These are phyloP conservation scores for Drosophila micromelanica DNA, from an alignment of 1,140 invertebrate genomes.

Conservation along the genomic window DNA sequence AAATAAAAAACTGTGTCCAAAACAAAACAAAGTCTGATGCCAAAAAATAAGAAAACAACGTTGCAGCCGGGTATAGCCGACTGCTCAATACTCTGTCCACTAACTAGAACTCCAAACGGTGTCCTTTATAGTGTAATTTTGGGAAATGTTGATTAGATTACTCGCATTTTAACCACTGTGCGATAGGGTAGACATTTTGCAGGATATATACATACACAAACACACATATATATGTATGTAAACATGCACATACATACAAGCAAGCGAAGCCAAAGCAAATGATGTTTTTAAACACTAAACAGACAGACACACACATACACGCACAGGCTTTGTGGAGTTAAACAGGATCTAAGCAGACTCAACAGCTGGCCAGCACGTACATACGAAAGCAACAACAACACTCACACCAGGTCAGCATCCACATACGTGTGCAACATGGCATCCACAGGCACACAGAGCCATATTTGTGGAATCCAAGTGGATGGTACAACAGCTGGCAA, in stretches of 20 bases:
- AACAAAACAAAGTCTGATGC: not conserved
- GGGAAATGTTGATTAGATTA: not conserved
- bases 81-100: too few relatives aligned
- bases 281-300: slow-evolving; percentile 47
- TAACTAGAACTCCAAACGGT: too few relatives aligned
- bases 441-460: slow-evolving; percentile 48
- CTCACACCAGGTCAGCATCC: slow-evolving; percentile 56
- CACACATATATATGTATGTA: not conserved
- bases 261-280: slow-evolving; percentile 70
- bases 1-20: not conserved
- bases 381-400: slow-evolving; percentile 40
- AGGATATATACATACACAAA: slow-evolving; percentile 38
- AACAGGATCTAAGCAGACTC: slow-evolving; percentile 65
- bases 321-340: slow-evolving; percentile 43
- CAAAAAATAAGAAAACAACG: not conserved
- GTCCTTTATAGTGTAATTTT: too few relatives aligned
- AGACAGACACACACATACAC: slow-evolving; percentile 15
- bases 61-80: too few relatives aligned
- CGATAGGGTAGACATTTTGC: slow-evolving; percentile 63
- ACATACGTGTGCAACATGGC: slow-evolving; percentile 46
- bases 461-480: slow-evolving; percentile 57
- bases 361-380: slow-evolving; percentile 62
- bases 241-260: slow-evolving; percentile 15
- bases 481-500: slow-evolving; percentile 61
- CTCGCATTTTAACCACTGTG: slow-evolving; percentile 33